Evolutionary conservation across 2,888 invertebrate species (phyloP).

Genomic region (Oscheius onirici): DNA sequence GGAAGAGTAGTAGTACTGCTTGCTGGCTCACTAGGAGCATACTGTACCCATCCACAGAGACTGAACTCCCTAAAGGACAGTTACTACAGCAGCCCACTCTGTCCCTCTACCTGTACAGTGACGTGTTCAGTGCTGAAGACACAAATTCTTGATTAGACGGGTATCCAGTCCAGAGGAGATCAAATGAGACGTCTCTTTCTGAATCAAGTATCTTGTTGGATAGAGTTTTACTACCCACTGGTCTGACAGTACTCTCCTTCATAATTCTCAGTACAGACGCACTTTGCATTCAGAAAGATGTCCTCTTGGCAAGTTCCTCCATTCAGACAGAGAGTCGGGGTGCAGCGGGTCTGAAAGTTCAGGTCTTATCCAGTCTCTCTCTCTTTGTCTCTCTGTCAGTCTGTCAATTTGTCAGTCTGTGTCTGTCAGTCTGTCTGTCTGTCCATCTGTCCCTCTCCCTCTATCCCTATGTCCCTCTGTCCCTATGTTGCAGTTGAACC

Average conservation of each 20-base stretch:
- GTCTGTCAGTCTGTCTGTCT: too few species aligned
- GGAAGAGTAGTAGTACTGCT: conserved; percentile 1
- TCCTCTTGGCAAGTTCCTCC: conserved; percentile 12
- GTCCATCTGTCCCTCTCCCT: too few species aligned
- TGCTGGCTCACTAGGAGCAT: not conserved
- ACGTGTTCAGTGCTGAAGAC: conserved; percentile 13
- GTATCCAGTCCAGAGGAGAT: conserved; percentile 23
- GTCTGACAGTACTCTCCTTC: conserved; percentile 18
- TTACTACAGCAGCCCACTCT: not conserved
- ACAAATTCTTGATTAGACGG: conserved; percentile 25
- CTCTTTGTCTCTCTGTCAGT: not conserved
- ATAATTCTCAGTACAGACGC: conserved; percentile 5
- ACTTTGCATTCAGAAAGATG: not conserved
- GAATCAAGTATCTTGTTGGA: not conserved
- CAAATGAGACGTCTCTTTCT: conserved; percentile 19
- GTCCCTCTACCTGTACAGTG: conserved; percentile 9
- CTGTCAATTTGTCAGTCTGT: too few species aligned
- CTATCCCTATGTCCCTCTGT: too few species aligned
- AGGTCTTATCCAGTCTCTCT: not conserved
- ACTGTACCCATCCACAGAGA: conserved; percentile 32
- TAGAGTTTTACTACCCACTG: not conserved
- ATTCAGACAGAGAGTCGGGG: not conserved
- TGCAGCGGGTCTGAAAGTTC: conserved; percentile 15
- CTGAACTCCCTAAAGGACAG: conserved; percentile 25
- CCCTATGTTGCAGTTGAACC: too few species aligned